Evolutionary conservation across 2,888 invertebrate species (phyloP), one percentile per base, ranked within the genome.

Genomic region (Ormyrus thymus): DNA sequence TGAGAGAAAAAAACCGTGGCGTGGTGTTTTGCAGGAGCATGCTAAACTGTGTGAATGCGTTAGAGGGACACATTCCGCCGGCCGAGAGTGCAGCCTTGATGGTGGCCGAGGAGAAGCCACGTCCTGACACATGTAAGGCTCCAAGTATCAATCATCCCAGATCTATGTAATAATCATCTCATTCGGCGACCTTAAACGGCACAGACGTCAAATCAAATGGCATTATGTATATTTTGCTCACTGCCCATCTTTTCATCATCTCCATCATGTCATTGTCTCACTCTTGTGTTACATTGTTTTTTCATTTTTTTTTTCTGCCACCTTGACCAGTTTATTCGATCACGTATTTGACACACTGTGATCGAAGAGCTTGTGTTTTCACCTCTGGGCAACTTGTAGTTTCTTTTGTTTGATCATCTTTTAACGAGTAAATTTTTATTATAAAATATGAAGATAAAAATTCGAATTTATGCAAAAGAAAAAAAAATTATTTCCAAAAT

Each of bases 11-110:
- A 87, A 89, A 86, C 87, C 86, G 87, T 88, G 86, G 88, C 88
- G 89, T 78, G 87, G 86, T 89, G 86, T 89, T 93, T 94, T 94
- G 90, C 94, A 94, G 94, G 94, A 97, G 96, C 94, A 96, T 97
- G 96, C 94, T 96, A 94, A 97, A 97, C 95, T 96, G 96, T 93
- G 96, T 96, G 92, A 97, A 97, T 93, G 95, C 95, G 90, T 93
- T 96, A 92, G 96, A 97, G 92, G 96, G 95, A 90, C 96, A 95
- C 92, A 93, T 96, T 92, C 96, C 95, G 89, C 94, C 94, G 88
- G 93, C 94, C 90, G 95, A 95, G 92, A 94, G 94, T 91, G 94
- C 94, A 91, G 94, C 94, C 90, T 92, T 95, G 91, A 94, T 94
- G 92, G 92, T 94, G 91, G 93, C 94, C 88, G 95, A 95, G 92